Percentiles rank a stretch among this genome's conserved stretches.
Evolutionary conservation across 2,113 vertebrate species (phyloP).

Genomic region (Crotalus viridis): DNA sequence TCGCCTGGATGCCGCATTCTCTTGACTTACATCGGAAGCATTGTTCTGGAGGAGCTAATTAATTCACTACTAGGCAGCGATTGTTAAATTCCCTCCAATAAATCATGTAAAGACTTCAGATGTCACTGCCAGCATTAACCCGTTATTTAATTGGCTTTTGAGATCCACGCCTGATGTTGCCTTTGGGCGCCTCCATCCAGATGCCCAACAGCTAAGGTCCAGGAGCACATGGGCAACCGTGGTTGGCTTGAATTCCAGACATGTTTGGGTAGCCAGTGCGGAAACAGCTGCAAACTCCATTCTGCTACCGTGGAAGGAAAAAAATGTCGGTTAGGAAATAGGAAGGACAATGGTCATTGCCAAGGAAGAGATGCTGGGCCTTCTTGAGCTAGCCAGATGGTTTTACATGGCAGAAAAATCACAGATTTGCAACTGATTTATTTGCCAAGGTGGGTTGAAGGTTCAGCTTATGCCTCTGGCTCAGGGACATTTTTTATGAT

Average conservation of each 20-base stretch:
- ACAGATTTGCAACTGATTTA: not conserved
- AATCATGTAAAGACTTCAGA: not conserved
- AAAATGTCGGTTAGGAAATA: not conserved
- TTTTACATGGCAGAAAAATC: not conserved
- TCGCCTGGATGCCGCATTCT: not conserved
- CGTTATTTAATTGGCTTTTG: not conserved
- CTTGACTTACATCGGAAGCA: not conserved
- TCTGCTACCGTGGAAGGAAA: not conserved
- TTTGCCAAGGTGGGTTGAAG: not conserved
- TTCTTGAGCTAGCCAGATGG: not conserved
- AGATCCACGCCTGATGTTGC: not conserved
- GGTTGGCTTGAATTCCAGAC: not conserved
- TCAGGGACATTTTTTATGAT: not conserved
- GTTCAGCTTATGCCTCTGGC: not conserved
- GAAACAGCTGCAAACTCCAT: not conserved
- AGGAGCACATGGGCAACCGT: not conserved
- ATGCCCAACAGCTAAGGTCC: not conserved
- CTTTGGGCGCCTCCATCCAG: not conserved
- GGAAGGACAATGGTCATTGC: not conserved
- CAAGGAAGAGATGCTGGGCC: not conserved
- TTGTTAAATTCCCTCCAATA: not conserved
- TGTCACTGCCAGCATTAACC: not conserved
- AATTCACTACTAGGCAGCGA: not conserved
- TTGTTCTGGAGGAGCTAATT: not conserved
- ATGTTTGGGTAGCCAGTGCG: not conserved